Conservation (phyloP, 2,113 vertebrate genomes). For the Phrynosoma platyrhinos region DNA sequence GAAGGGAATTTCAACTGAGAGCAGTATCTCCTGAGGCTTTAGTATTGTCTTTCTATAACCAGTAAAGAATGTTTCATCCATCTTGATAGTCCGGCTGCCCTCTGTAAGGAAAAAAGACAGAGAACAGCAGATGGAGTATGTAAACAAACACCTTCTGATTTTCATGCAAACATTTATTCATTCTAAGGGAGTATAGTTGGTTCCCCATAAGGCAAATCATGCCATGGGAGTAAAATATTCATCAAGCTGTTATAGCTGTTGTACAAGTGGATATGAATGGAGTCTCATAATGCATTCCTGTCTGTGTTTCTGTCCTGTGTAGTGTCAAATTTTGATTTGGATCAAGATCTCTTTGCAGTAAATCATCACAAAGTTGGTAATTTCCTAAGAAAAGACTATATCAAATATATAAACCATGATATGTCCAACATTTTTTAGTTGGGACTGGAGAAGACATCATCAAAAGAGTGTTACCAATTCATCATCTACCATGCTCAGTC, state of each 20-base stretch:
- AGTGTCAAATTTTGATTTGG: neutral
- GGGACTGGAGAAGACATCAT: too few relatives aligned
- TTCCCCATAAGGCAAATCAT: constrained; percentile 15
- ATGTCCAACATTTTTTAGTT: too few relatives aligned
- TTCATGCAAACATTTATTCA: neutral
- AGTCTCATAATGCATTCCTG: neutral
- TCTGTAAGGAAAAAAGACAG: constrained; percentile 71
- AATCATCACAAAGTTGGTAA: too few relatives aligned
- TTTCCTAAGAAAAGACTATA: too few relatives aligned
- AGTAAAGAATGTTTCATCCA: constrained; percentile 91
- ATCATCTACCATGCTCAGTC: neutral
- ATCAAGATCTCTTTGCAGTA: neutral
- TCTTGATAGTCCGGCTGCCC: constrained; percentile 80
- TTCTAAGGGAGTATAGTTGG: rapidly evolving
- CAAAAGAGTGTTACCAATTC: neutral
- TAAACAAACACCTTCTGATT: neutral
- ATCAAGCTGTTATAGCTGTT: neutral
- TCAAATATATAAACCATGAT: too few relatives aligned
- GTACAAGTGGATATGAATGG: neutral
- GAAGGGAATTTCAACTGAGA: constrained; percentile 89
- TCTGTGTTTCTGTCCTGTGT: neutral
- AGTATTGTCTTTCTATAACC: constrained; percentile 89
- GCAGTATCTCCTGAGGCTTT: constrained; percentile 85
- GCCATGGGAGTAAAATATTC: neutral
- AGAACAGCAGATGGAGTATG: neutral